Percentiles rank a stretch among this genome's conserved stretches.
phyloP scores from a whole-genome alignment of 2,888 invertebrate genomes.

The Reticulitermes lucifugus region DNA sequence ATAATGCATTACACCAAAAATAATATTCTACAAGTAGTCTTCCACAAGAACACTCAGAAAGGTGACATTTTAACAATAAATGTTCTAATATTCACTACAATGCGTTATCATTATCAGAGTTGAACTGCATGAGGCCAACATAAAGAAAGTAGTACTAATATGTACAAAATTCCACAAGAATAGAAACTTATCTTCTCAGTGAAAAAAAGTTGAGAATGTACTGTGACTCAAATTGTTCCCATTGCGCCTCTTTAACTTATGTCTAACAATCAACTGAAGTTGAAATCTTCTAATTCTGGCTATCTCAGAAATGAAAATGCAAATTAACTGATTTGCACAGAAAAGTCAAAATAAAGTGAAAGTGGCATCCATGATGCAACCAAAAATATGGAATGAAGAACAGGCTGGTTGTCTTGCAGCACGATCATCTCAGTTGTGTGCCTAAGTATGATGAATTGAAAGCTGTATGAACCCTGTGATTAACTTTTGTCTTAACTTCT shows the following conservation, averaged over 20 bases:
- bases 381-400: neutral
- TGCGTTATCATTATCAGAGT: neutral
- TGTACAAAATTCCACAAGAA: constrained; percentile 6
- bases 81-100: neutral
- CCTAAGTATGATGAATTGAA: neutral
- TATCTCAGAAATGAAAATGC: neutral
- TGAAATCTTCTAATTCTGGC: neutral
- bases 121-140: constrained; percentile 3
- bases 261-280: neutral
- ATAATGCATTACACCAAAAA: constrained; percentile 34
- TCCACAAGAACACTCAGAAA: neutral
- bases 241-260: neutral
- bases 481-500: neutral
- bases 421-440: neutral
- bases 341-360: neutral
- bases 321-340: neutral
- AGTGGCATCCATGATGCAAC: neutral
- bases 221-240: neutral
- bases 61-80: neutral
- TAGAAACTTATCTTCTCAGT: neutral
- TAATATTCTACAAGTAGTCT: neutral
- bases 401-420: neutral
- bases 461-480: too few relatives aligned
- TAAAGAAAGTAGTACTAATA: neutral
- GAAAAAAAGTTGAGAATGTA: neutral